phyloP scores from a whole-genome alignment of 2,888 invertebrate species.

The Agrilus biguttatus region DNA sequence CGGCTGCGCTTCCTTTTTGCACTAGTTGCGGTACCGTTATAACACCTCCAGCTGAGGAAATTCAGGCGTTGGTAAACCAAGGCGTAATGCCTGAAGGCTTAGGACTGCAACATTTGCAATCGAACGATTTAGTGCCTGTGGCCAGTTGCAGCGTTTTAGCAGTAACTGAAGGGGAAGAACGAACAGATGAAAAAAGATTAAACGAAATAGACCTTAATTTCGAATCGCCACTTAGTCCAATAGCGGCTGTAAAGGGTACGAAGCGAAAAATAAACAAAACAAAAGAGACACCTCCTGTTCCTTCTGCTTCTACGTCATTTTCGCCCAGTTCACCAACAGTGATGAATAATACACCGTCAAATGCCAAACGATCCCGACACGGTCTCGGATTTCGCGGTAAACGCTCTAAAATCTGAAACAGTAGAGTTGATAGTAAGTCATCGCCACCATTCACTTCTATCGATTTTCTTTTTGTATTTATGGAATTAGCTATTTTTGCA shows the following conservation, averaged over 20 bases:
- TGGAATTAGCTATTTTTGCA: too few species aligned
- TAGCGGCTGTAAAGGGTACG: conserved; percentile 7
- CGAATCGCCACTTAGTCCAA: conserved; percentile 7
- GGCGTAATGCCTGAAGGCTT: conserved; percentile 41
- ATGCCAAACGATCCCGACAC: too few species aligned
- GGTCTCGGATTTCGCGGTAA: too few species aligned
- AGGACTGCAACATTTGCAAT: conserved; percentile 17
- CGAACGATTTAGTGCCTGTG: conserved; percentile 31
- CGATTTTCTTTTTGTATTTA: too few species aligned
- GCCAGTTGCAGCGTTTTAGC: conserved; percentile 16
- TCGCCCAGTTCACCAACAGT: too few species aligned
- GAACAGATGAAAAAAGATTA: conserved; percentile 4
- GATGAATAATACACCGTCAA: too few species aligned
- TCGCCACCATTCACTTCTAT: too few species aligned
- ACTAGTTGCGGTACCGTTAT: conserved; percentile 56
- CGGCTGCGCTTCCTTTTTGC: conserved; percentile 57
- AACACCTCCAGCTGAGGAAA: conserved; percentile 41
- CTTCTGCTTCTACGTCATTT: too few species aligned
- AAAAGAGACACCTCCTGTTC: conserved; percentile 13
- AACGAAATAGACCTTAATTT: conserved; percentile 5
- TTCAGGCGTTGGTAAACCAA: conserved; percentile 45
- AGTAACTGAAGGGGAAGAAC: conserved; percentile 2
- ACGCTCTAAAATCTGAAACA: too few species aligned
- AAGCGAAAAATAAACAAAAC: conserved; percentile 22
- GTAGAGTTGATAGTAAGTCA: too few species aligned